Conservation (phyloP, 1,140 invertebrate species). For the Achatina immaculata region DNA sequence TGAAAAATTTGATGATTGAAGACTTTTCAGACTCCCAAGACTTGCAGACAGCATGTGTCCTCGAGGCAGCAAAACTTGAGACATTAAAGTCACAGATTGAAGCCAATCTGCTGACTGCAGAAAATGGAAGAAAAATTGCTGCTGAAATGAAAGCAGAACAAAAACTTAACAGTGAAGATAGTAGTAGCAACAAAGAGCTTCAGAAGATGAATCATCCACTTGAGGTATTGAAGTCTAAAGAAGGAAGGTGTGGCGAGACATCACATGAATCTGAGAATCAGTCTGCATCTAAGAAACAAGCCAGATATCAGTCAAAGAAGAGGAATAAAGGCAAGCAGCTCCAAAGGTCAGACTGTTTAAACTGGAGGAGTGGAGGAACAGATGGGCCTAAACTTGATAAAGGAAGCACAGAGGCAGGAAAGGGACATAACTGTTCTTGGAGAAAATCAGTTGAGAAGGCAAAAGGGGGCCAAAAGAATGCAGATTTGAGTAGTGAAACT, state of each 20-base stretch:
- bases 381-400: not conserved
- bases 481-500: not conserved
- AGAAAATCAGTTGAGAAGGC: not conserved
- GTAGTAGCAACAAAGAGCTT: not conserved
- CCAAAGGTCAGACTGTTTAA: slow-evolving; percentile 12
- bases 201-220: not conserved
- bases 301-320: not conserved
- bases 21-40: not conserved
- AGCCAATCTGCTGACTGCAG: not conserved
- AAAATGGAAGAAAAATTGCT: not conserved
- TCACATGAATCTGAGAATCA: not conserved
- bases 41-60: not conserved
- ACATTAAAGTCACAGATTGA: not conserved
- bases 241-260: not conserved
- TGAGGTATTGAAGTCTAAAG: not conserved
- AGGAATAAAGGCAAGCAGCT: not conserved
- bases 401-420: not conserved
- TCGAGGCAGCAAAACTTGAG: slow-evolving; percentile 3
- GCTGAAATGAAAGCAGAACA: not conserved
- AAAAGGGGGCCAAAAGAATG: too few species aligned
- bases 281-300: not conserved
- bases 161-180: not conserved
- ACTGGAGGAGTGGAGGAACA: not conserved
- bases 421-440: not conserved
- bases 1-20: not conserved